phyloP scores from a whole-genome alignment of 2,888 invertebrate genomes.

The Barypeithes pellucidus region DNA sequence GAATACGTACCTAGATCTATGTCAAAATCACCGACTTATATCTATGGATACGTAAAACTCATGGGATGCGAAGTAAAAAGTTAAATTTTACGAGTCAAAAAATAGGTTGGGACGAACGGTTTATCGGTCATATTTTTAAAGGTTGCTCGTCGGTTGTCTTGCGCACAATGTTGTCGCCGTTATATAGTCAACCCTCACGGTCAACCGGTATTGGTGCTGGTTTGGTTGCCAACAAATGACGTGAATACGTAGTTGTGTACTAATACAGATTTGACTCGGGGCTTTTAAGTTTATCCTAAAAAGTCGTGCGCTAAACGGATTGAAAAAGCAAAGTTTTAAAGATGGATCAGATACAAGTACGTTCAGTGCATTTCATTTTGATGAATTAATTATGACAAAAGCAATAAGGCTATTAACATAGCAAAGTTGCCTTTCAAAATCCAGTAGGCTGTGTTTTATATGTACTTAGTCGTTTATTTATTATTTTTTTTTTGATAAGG shows the following conservation, averaged over 20 bases:
- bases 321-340: neutral
- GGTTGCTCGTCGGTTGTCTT: too few relatives aligned
- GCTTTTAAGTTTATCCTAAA: neutral
- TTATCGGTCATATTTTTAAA: too few relatives aligned
- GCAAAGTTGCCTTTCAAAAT: constrained; percentile 8
- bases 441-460: constrained; percentile 7
- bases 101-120: too few relatives aligned
- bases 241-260: neutral
- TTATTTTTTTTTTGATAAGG: neutral
- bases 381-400: neutral
- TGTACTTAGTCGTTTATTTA: neutral
- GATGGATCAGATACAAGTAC: neutral
- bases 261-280: neutral
- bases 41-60: too few relatives aligned
- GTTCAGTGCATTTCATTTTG: constrained; percentile 1
- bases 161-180: too few relatives aligned
- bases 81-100: too few relatives aligned
- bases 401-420: constrained; percentile 4
- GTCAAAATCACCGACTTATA: too few relatives aligned
- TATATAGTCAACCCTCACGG: too few relatives aligned
- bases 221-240: too few relatives aligned
- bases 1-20: too few relatives aligned
- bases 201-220: too few relatives aligned
- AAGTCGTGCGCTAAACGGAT: neutral
- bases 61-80: too few relatives aligned